phyloP scores from a whole-genome alignment of 1,140 invertebrate genomes.

The Drosophila baimaii region DNA sequence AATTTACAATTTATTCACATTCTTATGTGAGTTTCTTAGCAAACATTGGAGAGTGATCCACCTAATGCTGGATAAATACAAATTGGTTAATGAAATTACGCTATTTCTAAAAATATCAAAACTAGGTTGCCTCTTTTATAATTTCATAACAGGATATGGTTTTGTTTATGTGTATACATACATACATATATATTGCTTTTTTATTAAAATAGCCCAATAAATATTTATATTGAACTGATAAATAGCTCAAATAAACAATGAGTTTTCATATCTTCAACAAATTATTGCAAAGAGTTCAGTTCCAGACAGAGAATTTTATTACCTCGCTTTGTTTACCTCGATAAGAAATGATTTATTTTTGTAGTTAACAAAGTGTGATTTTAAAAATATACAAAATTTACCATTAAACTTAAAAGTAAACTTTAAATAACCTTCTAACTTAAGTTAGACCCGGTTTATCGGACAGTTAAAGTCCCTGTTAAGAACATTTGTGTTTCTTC shows the following conservation, averaged over 20 bases:
- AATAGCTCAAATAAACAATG: neutral
- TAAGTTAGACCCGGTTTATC: no score
- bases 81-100: neutral
- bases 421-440: no score
- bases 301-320: neutral
- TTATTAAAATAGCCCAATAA: neutral
- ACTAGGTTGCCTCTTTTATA: no score
- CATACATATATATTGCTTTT: no score
- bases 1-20: neutral
- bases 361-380: no score
- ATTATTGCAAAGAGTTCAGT: no score
- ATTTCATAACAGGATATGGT: neutral
- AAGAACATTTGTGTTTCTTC: no score
- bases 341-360: neutral
- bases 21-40: neutral
- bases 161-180: no score
- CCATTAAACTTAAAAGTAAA: no score
- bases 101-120: neutral
- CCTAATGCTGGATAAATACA: neutral
- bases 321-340: neutral
- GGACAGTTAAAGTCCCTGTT: no score
- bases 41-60: neutral
- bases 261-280: neutral
- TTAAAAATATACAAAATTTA: no score
- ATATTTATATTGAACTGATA: neutral